A percentile compares a stretch with the other conserved stretches of the same genome.
These are phyloP conservation scores for Tuberolachnus salignus DNA, from an alignment of 2,888 invertebrate genomes.

Conservation along the genomic window DNA sequence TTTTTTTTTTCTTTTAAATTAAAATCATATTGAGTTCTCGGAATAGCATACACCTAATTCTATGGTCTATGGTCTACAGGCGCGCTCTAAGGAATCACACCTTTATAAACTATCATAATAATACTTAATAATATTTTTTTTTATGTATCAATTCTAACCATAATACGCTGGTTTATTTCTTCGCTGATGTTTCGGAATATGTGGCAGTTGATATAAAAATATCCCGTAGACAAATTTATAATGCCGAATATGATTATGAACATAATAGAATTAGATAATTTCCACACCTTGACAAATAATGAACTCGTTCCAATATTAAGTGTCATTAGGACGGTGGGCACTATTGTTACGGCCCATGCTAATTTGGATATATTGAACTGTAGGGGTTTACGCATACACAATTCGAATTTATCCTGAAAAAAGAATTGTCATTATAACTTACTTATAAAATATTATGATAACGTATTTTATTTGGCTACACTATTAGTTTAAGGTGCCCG, in stretches of 20 bases:
- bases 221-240: constrained; percentile 20
- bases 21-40: too few species aligned
- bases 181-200: constrained; percentile 10
- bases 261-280: background rate
- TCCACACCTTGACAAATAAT: constrained; percentile 18
- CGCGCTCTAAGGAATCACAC: too few species aligned
- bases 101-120: too few species aligned
- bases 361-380: constrained; percentile 11
- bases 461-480: too few species aligned
- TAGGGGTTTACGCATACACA: constrained; percentile 16
- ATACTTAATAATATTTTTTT: too few species aligned
- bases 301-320: background rate
- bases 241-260: constrained; percentile 14
- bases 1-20: too few species aligned
- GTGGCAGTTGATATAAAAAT: constrained; percentile 25
- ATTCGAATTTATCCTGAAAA: constrained; percentile 38
- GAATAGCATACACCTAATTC: too few species aligned
- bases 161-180: constrained; percentile 29
- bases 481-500: too few species aligned
- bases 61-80: too few species aligned
- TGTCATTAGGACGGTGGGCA: constrained; percentile 14
- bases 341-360: background rate
- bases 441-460: too few species aligned
- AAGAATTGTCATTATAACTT: background rate
- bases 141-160: constrained; percentile 9